These are phyloP conservation scores for Drosophila melanica DNA, from an alignment of 1,140 invertebrate species.

Conservation along the genomic window DNA sequence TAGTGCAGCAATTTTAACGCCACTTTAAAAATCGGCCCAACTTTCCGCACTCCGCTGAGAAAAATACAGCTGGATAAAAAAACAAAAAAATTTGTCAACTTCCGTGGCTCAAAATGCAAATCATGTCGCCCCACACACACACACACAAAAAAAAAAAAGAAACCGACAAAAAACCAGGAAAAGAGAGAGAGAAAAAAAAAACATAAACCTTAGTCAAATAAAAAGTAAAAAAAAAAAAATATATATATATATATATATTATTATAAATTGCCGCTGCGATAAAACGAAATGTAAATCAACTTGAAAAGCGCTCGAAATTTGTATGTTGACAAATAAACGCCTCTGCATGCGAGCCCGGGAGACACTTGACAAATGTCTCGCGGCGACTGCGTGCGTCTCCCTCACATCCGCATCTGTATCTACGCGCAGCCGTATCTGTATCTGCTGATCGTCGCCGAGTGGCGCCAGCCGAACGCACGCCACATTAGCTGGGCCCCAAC, in stretches of 20 bases:
- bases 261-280: constrained; percentile 64
- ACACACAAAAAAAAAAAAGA: constrained; percentile 17
- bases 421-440: constrained; percentile 21
- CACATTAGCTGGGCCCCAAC: constrained; percentile 63
- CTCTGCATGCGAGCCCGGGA: constrained; percentile 49
- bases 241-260: too few relatives aligned
- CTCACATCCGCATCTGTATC: constrained; percentile 54
- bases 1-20: constrained; percentile 58
- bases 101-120: constrained; percentile 57
- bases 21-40: constrained; percentile 19
- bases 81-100: constrained; percentile 68
- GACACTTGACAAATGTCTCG: constrained; percentile 75
- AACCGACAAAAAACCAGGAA: constrained; percentile 2
- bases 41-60: not conserved
- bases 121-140: constrained; percentile 1
- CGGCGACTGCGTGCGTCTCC: constrained; percentile 27
- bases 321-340: constrained; percentile 77
- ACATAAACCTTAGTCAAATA: constrained; percentile 7
- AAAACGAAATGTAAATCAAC: constrained; percentile 69
- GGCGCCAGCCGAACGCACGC: constrained; percentile 74
- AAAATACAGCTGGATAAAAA: too few relatives aligned
- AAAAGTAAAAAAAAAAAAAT: not conserved
- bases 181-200: constrained; percentile 5
- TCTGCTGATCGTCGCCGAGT: constrained; percentile 37
- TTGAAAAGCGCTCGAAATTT: constrained; percentile 69